Evolutionary conservation across 2,113 vertebrate species (phyloP).

Genomic region (Rhizomys pruinosus): DNA sequence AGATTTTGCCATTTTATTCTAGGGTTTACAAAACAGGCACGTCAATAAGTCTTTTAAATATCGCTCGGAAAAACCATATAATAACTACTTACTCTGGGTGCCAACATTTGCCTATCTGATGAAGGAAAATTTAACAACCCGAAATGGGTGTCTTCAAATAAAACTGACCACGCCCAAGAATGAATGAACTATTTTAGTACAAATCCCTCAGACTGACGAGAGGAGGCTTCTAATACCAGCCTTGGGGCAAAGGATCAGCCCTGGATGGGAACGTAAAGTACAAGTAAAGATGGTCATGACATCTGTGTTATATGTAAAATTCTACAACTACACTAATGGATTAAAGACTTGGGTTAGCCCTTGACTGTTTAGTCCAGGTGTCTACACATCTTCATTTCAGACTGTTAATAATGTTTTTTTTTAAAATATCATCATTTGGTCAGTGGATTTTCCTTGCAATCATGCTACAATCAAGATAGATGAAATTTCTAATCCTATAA

Average conservation of each 20-base stretch:
- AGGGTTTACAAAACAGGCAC: neutral
- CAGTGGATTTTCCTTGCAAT: neutral
- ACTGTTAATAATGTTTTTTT: neutral
- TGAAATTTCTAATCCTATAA: neutral
- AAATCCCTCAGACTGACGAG: neutral
- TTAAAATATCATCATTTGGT: neutral
- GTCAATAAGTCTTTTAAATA: neutral
- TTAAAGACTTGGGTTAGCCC: neutral
- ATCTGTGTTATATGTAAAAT: neutral
- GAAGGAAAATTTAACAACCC: neutral
- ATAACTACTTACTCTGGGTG: neutral
- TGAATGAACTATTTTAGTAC: neutral
- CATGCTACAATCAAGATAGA: neutral
- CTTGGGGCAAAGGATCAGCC: neutral
- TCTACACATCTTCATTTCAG: conserved; percentile 3
- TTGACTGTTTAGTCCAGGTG: neutral
- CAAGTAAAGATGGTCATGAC: neutral
- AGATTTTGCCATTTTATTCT: neutral
- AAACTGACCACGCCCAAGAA: neutral
- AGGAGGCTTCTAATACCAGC: neutral
- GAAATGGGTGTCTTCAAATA: neutral
- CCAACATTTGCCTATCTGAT: neutral
- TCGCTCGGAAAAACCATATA: neutral
- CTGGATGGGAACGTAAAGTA: neutral
- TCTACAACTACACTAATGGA: neutral